phyloP scores from a whole-genome alignment of 1,140 invertebrate genomes.

The Bombus superbus region DNA sequence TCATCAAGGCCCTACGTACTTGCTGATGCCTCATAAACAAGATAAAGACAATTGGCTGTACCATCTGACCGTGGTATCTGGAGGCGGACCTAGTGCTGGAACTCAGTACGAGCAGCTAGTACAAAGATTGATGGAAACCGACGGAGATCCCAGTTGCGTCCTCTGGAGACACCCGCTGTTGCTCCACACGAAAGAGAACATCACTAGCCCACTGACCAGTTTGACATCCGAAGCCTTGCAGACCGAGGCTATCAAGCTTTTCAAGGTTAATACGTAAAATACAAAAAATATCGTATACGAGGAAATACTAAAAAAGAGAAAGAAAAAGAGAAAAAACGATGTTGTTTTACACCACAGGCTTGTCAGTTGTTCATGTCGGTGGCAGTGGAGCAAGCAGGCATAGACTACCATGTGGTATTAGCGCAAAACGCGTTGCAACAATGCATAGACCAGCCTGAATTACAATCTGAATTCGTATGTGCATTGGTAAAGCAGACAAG shows the following conservation, averaged over 20 bases:
- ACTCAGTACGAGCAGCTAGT: conserved; percentile 97
- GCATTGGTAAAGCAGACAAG: conserved; percentile 96
- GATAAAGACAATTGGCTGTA: conserved; percentile 97
- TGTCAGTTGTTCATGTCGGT: conserved; percentile 97
- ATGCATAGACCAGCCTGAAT: conserved; percentile 93
- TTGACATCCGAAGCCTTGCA: conserved; percentile 93
- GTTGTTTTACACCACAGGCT: conserved; percentile 85
- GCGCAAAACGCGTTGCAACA: conserved; percentile 97
- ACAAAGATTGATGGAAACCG: conserved; percentile 97
- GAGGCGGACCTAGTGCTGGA: conserved; percentile 93
- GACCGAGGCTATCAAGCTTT: conserved; percentile 95
- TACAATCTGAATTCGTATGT: conserved; percentile 96
- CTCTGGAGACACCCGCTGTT: conserved; percentile 96
- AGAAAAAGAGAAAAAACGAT: not conserved
- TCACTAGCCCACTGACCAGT: conserved; percentile 92
- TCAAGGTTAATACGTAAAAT: conserved; percentile 87
- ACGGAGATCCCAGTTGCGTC: conserved; percentile 96
- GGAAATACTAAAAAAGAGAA: not conserved
- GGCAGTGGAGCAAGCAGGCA: conserved; percentile 95
- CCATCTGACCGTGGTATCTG: conserved; percentile 96
- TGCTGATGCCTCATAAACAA: conserved; percentile 94
- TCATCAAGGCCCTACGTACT: conserved; percentile 95
- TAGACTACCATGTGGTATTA: conserved; percentile 97
- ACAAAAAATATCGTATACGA: not conserved
- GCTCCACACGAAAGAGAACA: conserved; percentile 95